A percentile compares a stretch with the other conserved stretches of the same genome.
Evolutionary conservation across 2,797 vertebrate genomes (phyloP).

Genomic region (Melanitta fusca): DNA sequence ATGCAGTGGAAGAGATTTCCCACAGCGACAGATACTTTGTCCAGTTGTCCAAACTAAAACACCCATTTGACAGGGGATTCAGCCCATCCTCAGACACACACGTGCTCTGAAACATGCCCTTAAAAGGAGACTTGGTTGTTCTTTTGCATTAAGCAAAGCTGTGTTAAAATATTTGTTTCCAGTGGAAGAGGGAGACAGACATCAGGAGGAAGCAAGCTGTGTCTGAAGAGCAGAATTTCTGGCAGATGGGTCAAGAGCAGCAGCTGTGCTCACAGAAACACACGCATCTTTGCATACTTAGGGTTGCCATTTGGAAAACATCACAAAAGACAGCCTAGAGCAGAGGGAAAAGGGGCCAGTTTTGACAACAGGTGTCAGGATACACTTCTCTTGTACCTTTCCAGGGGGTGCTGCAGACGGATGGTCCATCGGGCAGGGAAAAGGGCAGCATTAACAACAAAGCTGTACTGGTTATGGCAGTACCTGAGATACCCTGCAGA

Average conservation of each 20-base stretch:
- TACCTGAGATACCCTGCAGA: neutral
- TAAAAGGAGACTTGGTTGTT: constrained; percentile 13
- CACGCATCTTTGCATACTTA: constrained; percentile 27
- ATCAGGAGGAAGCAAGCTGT: constrained; percentile 54
- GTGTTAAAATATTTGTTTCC: constrained; percentile 58
- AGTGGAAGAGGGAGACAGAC: constrained; percentile 44
- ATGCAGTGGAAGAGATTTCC: constrained; percentile 11
- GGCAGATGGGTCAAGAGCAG: constrained; percentile 73
- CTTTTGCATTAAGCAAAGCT: constrained; percentile 51
- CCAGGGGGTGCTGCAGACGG: neutral
- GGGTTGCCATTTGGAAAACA: constrained; percentile 46
- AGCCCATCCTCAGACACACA: neutral
- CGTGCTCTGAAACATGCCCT: neutral
- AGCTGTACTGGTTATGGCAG: neutral
- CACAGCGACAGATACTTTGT: neutral
- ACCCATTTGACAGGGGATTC: neutral
- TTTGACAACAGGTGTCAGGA: neutral
- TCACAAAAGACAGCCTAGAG: neutral
- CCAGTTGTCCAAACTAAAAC: neutral
- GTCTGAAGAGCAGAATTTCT: constrained; percentile 69
- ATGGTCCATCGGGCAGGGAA: neutral
- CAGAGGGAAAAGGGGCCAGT: rapidly evolving
- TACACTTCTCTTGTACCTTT: neutral
- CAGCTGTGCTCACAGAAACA: constrained; percentile 64
- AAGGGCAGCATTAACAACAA: neutral